phyloP scores from a whole-genome alignment of 2,888 invertebrate genomes.

The Itoplectis maculator region DNA sequence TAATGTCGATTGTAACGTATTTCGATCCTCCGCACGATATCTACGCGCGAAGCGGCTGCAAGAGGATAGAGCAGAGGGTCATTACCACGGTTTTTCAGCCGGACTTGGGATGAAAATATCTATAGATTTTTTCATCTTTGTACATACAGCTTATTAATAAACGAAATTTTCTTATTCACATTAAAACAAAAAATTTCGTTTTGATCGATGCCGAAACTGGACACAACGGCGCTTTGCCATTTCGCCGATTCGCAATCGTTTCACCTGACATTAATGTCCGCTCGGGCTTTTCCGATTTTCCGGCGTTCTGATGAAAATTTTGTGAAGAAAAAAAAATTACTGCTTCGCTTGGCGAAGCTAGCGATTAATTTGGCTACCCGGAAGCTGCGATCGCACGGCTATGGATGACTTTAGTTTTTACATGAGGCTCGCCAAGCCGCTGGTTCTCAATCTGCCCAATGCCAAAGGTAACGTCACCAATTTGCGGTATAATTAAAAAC shows the following conservation, averaged over 20 bases:
- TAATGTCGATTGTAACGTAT: conserved; percentile 89
- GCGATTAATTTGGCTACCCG: not conserved
- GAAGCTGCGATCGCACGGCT: too few relatives aligned
- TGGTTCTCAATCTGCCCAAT: conserved; percentile 82
- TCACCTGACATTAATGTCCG: not conserved
- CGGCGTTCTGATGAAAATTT: too few relatives aligned
- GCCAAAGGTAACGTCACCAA: conserved; percentile 79
- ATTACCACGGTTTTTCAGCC: conserved; percentile 82
- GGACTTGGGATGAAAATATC: not conserved
- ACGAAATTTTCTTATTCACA: not conserved
- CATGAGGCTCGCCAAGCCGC: conserved; percentile 83
- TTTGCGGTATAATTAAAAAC: too few relatives aligned
- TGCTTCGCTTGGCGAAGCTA: not conserved
- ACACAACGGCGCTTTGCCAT: not conserved
- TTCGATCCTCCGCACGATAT: conserved; percentile 90
- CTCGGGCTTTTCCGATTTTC: not conserved
- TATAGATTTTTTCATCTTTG: not conserved
- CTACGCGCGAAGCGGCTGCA: conserved; percentile 96
- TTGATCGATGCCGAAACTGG: not conserved
- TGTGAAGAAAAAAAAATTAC: not conserved
- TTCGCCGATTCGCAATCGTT: conserved; percentile 9
- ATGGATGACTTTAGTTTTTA: conserved; percentile 83
- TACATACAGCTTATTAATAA: not conserved
- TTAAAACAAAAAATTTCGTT: too few relatives aligned
- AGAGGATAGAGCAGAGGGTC: conserved; percentile 93